Conservation (phyloP, 1,140 invertebrate species). For the Muscidifurax raptorellus region DNA sequence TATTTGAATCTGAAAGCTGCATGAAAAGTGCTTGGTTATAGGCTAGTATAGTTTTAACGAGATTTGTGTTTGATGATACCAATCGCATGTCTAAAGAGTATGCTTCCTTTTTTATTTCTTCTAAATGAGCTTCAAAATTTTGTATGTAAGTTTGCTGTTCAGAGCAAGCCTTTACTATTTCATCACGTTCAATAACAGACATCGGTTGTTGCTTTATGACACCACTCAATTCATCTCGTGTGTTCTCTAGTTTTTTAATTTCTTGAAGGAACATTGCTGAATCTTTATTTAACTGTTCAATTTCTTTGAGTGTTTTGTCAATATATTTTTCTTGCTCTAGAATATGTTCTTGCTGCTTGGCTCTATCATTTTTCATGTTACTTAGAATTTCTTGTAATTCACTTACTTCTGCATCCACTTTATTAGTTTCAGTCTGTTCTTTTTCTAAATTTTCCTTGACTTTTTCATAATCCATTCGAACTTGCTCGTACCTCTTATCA, state of each 20-base stretch:
- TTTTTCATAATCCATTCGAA: conserved; percentile 49
- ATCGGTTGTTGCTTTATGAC: conserved; percentile 62
- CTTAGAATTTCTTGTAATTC: conserved; percentile 50
- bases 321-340: conserved; percentile 53
- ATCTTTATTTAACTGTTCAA: conserved; percentile 57
- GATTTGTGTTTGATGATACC: conserved; percentile 57
- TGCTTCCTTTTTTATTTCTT: conserved; percentile 65
- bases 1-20: conserved; percentile 52
- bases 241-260: conserved; percentile 48
- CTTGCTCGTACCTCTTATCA: conserved; percentile 49
- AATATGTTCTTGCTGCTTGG: conserved; percentile 50
- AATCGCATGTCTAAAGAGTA: conserved; percentile 64
- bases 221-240: conserved; percentile 55
- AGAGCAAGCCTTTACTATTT: conserved; percentile 58
- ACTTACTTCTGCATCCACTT: conserved; percentile 53
- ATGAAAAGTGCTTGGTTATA: conserved; percentile 66
- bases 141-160: conserved; percentile 60
- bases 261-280: conserved; percentile 45
- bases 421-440: conserved; percentile 45
- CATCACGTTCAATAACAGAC: conserved; percentile 60
- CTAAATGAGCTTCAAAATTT: conserved; percentile 62
- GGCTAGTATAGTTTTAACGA: conserved; percentile 60
- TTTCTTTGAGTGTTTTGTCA: conserved; percentile 52
- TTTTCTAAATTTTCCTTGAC: conserved; percentile 46
- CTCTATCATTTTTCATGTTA: conserved; percentile 50